These are phyloP conservation scores for Cotesia vestalis DNA, from an alignment of 1,140 invertebrate species.

Conservation along the genomic window DNA sequence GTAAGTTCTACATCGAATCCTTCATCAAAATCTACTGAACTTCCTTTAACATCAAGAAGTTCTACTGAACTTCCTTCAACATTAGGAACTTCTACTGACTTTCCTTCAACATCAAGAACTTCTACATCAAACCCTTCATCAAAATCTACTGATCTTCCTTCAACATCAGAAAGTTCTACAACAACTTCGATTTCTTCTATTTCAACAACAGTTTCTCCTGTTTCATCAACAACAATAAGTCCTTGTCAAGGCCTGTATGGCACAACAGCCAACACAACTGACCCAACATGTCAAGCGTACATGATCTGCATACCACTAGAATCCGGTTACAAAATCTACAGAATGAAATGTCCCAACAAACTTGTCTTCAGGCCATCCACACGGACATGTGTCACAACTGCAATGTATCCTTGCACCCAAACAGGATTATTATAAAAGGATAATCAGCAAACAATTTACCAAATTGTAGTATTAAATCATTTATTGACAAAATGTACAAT, in stretches of 20 bases:
- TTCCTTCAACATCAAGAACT: too few relatives aligned
- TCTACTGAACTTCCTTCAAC: too few relatives aligned
- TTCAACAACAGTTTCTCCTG: neutral
- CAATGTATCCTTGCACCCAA: slow-evolving; percentile 5
- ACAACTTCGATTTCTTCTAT: neutral
- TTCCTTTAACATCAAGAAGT: too few relatives aligned
- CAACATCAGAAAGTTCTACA: too few relatives aligned
- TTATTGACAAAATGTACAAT: slow-evolving; percentile 2
- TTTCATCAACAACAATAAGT: slow-evolving; percentile 4
- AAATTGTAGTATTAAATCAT: slow-evolving; percentile 3
- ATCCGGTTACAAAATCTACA: neutral
- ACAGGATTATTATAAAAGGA: too few relatives aligned
- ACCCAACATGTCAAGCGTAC: slow-evolving; percentile 36
- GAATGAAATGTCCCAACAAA: slow-evolving; percentile 31
- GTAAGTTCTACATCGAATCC: too few relatives aligned
- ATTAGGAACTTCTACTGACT: too few relatives aligned
- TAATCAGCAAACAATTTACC: neutral
- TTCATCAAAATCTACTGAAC: too few relatives aligned
- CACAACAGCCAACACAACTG: slow-evolving; percentile 24
- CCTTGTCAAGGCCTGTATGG: slow-evolving; percentile 11
- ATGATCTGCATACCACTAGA: slow-evolving; percentile 22
- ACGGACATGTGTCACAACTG: slow-evolving; percentile 28
- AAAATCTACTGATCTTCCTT: too few relatives aligned
- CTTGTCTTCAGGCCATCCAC: slow-evolving; percentile 29
- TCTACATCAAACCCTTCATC: too few relatives aligned